Conservation (phyloP, 2,113 vertebrate genomes). For the Argyrosomus japonicus region DNA sequence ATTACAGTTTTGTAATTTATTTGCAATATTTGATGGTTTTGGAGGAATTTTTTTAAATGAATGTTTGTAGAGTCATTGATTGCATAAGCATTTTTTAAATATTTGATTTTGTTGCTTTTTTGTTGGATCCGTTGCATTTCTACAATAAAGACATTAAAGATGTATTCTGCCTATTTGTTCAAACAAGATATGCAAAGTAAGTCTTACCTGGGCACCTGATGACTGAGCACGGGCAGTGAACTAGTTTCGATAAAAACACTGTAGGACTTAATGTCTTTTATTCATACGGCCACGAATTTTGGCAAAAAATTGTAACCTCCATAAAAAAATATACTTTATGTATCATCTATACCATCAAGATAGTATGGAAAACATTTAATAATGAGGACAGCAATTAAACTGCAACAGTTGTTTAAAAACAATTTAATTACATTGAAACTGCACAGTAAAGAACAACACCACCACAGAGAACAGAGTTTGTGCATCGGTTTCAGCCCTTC, state of each 20-base stretch:
- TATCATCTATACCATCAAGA: background rate
- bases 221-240: background rate
- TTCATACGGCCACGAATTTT: background rate
- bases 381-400: background rate
- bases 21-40: conserved; percentile 77
- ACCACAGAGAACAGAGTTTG: conserved; percentile 45
- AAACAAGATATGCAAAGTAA: background rate
- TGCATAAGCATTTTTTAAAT: conserved; percentile 68
- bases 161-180: conserved; percentile 5
- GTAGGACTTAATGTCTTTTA: background rate
- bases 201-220: background rate
- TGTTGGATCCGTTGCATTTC: conserved; percentile 74
- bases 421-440: conserved; percentile 76
- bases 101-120: conserved; percentile 62
- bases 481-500: conserved; percentile 43
- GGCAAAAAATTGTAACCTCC: background rate
- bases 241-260: conserved; percentile 28
- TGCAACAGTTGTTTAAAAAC: conserved; percentile 59
- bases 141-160: conserved; percentile 77
- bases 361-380: background rate
- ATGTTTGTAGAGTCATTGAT: conserved; percentile 76
- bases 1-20: conserved; percentile 86
- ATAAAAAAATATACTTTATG: background rate
- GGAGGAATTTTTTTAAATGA: conserved; percentile 61
- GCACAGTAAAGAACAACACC: conserved; percentile 54